Evolutionary conservation across 2,888 invertebrate species (phyloP).

Genomic region (Thymelicus sylvestris): DNA sequence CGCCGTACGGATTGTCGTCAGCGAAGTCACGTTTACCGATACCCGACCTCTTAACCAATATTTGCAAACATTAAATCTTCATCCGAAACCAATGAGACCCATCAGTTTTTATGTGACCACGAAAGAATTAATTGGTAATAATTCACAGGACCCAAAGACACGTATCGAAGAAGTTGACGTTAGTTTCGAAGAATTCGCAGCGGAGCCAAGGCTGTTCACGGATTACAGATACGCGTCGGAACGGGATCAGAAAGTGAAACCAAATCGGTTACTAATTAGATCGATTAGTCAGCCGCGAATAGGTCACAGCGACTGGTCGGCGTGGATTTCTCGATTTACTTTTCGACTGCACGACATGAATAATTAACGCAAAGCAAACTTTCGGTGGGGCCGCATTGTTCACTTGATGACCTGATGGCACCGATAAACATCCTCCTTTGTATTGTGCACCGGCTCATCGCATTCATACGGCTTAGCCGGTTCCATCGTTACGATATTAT

Average conservation of each 20-base stretch:
- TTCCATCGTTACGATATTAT: slow-evolving; percentile 35
- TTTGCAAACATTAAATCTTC: slow-evolving; percentile 66
- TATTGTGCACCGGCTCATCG: slow-evolving; percentile 31
- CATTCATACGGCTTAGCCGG: slow-evolving; percentile 23
- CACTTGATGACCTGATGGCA: slow-evolving; percentile 69
- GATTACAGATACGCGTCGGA: slow-evolving; percentile 55
- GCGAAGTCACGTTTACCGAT: slow-evolving; percentile 64
- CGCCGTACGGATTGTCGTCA: slow-evolving; percentile 53
- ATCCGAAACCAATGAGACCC: slow-evolving; percentile 57
- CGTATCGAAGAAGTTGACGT: slow-evolving; percentile 28
- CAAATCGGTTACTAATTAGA: slow-evolving; percentile 67
- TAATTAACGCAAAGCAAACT: slow-evolving; percentile 59
- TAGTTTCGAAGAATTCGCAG: slow-evolving; percentile 53
- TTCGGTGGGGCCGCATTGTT: slow-evolving; percentile 62
- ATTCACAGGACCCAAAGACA: slow-evolving; percentile 45
- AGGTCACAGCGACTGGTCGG: slow-evolving; percentile 64
- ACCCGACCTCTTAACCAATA: slow-evolving; percentile 76
- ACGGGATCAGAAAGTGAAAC: slow-evolving; percentile 73
- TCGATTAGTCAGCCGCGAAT: slow-evolving; percentile 64
- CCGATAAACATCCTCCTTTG: slow-evolving; percentile 64
- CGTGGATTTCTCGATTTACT: slow-evolving; percentile 61
- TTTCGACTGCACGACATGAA: slow-evolving; percentile 70
- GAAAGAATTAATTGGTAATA: slow-evolving; percentile 51
- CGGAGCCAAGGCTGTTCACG: slow-evolving; percentile 63
- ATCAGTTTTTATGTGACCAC: slow-evolving; percentile 48